A percentile compares a stretch with the other conserved stretches of the same genome.
These are phyloP conservation scores for Bombyx mandarina DNA, from an alignment of 1,140 invertebrate genomes.

Conservation along the genomic window DNA sequence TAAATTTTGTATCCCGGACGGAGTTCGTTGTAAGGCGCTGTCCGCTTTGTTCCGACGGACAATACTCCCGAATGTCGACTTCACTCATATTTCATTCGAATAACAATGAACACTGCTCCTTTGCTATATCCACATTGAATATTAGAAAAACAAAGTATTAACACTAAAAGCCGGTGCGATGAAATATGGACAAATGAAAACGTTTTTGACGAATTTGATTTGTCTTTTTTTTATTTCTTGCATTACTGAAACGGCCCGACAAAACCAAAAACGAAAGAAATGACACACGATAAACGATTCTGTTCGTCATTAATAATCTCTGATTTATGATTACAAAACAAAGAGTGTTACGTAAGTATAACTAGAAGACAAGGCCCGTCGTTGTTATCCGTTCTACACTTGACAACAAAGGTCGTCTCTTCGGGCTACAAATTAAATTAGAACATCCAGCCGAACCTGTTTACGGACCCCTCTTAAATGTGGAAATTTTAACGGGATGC, in stretches of 20 bases:
- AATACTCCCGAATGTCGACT: conserved; percentile 36
- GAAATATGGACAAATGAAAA: conserved; percentile 1
- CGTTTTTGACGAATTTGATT: background rate
- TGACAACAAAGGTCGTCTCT: conserved; percentile 26
- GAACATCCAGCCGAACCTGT: conserved; percentile 32
- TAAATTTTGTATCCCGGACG: conserved; percentile 45
- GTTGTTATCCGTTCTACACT: conserved; percentile 25
- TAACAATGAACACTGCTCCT: conserved; percentile 37
- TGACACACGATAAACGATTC: background rate
- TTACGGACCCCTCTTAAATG: conserved; percentile 39
- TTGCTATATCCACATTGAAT: conserved; percentile 41
- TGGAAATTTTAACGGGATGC: conserved; percentile 47
- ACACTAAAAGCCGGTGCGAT: conserved; percentile 8
- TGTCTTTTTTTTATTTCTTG: background rate
- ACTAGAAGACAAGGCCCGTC: background rate
- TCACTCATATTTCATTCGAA: conserved; percentile 43
- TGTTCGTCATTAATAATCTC: conserved; percentile 23
- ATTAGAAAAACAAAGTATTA: conserved; percentile 24
- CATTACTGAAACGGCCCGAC: background rate
- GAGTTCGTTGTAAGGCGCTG: conserved; percentile 24
- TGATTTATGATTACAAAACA: conserved; percentile 1
- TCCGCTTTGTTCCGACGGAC: conserved; percentile 34
- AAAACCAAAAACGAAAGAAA: background rate
- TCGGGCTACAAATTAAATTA: conserved; percentile 52
- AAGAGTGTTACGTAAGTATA: background rate